Percentiles rank a stretch among this genome's conserved stretches.
Conservation (phyloP, 2,797 vertebrate genomes). For the Parotocinclus haroldoi region DNA sequence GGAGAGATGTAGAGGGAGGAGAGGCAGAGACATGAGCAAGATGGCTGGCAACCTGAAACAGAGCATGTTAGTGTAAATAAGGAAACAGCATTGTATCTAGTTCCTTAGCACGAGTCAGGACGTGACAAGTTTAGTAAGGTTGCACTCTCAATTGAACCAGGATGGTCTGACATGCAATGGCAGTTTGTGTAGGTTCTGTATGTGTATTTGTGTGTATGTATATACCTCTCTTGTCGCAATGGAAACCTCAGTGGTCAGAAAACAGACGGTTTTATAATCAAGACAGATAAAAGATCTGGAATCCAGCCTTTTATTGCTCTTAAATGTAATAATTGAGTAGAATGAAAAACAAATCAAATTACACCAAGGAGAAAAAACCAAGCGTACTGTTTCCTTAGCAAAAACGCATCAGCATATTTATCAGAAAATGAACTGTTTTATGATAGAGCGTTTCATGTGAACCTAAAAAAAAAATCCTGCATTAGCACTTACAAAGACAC, state of each 20-base stretch:
- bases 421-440: slow-evolving; percentile 44
- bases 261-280: slow-evolving; percentile 24
- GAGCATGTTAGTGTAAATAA: slow-evolving; percentile 56
- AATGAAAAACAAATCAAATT: slow-evolving; percentile 49
- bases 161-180: too few relatives aligned
- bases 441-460: slow-evolving; percentile 47
- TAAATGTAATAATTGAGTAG: slow-evolving; percentile 65
- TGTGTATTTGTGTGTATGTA: too few relatives aligned
- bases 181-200: too few relatives aligned
- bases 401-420: slow-evolving; percentile 41
- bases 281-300: slow-evolving; percentile 22
- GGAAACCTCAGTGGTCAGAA: too few relatives aligned
- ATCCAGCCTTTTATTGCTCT: slow-evolving; percentile 78
- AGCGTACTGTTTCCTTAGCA: slow-evolving; percentile 37
- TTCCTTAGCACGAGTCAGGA: neutral
- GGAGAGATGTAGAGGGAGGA: slow-evolving; percentile 23
- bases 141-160: too few relatives aligned
- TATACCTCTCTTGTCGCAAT: neutral
- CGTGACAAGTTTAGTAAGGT: too few relatives aligned
- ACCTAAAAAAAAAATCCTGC: slow-evolving; percentile 43
- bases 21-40: slow-evolving; percentile 43
- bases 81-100: slow-evolving; percentile 40
- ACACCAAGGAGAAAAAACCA: slow-evolving; percentile 36
- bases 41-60: slow-evolving; percentile 44
- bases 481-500: slow-evolving; percentile 51